Evolutionary conservation across 2,888 invertebrate species (phyloP).

Genomic region (Oeneis ivallda): DNA sequence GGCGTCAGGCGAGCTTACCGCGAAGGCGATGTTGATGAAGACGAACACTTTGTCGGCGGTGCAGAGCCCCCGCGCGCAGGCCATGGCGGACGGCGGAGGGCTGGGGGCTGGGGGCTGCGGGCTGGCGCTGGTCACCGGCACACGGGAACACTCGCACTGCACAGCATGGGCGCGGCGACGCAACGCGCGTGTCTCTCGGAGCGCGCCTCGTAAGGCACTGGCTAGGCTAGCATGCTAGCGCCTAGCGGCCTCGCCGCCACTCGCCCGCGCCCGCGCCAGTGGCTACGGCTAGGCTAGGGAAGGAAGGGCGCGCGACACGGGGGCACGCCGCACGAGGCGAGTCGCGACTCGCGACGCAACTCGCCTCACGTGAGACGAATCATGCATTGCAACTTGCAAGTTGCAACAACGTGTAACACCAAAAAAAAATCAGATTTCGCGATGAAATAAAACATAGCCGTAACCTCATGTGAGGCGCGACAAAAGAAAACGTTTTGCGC

Average conservation of each 20-base stretch:
- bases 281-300: no score
- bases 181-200: slow-evolving; percentile 43
- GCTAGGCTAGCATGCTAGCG: slow-evolving; percentile 17
- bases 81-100: slow-evolving; percentile 48
- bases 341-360: no score
- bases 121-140: slow-evolving; percentile 31
- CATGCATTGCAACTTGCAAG: no score
- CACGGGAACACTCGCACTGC: slow-evolving; percentile 33
- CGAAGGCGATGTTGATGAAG: slow-evolving; percentile 76
- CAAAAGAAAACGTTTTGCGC: no score
- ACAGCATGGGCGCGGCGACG: slow-evolving; percentile 32
- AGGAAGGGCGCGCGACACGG: no score
- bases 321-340: no score
- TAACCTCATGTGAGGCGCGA: no score
- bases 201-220: slow-evolving; percentile 70
- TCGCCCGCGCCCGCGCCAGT: no score
- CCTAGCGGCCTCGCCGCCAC: slow-evolving; percentile 31
- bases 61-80: slow-evolving; percentile 64
- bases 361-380: no score
- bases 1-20: slow-evolving; percentile 52
- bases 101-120: slow-evolving; percentile 12
- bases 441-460: no score
- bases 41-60: slow-evolving; percentile 71
- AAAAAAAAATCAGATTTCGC: no score
- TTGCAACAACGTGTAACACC: no score